These are phyloP conservation scores for Enteromius mattozi DNA, from an alignment of 2,797 vertebrate species.

Conservation along the genomic window DNA sequence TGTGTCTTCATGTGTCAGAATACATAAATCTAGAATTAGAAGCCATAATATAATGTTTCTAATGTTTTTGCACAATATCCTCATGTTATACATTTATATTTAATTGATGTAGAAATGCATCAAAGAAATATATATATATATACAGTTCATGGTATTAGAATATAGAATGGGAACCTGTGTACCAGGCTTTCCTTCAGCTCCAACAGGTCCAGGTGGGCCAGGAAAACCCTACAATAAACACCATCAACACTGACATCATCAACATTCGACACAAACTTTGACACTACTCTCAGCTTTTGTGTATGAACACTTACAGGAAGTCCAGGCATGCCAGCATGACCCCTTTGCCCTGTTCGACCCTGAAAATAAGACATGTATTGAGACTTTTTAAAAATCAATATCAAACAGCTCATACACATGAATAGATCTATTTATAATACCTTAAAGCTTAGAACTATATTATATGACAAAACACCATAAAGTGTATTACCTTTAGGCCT, in stretches of 20 bases:
- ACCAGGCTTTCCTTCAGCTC: constrained; percentile 96
- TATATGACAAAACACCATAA: not conserved
- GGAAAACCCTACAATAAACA: constrained; percentile 77
- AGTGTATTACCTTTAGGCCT: constrained; percentile 80
- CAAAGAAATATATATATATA: not conserved
- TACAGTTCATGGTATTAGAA: constrained; percentile 75
- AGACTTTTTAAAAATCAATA: not conserved
- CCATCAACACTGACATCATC: constrained; percentile 48
- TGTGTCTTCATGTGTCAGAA: not conserved
- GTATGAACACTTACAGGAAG: constrained; percentile 69
- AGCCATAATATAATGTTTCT: not conserved
- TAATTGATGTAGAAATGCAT: not conserved
- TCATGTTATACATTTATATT: not conserved
- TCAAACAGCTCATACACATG: not conserved
- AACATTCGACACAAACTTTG: not conserved
- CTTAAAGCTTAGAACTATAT: not conserved
- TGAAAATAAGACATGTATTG: constrained; percentile 47
- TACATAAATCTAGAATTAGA: not conserved
- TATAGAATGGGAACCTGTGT: constrained; percentile 96
- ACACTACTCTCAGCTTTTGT: not conserved
- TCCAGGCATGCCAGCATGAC: constrained; percentile 74
- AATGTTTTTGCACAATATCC: not conserved
- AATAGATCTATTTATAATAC: not conserved
- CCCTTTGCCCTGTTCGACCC: constrained; percentile 75
- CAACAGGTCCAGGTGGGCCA: constrained; percentile 81